Evolutionary conservation across 2,888 invertebrate species (phyloP).

Genomic region (Parnassius mnemosyne): DNA sequence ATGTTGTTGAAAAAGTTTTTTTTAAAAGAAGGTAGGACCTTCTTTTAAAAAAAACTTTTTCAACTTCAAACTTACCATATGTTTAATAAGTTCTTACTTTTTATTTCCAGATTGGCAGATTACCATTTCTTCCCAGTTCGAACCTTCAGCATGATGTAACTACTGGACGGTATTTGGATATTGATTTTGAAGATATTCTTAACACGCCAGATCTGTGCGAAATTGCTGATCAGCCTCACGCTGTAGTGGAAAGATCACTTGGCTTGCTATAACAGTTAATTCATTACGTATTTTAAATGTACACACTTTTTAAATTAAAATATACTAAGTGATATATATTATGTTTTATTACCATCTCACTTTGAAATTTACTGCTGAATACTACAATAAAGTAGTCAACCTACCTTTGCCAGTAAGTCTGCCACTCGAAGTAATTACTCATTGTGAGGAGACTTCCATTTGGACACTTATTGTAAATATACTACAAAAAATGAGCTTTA

Average conservation of each 20-base stretch:
- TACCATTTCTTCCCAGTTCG: slow-evolving; percentile 86
- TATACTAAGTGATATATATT: background rate
- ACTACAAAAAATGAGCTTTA: too few relatives aligned
- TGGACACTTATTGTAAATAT: too few relatives aligned
- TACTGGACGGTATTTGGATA: slow-evolving; percentile 86
- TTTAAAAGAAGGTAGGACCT: too few relatives aligned
- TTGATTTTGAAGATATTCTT: slow-evolving; percentile 89
- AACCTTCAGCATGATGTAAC: slow-evolving; percentile 86
- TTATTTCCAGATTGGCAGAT: slow-evolving; percentile 73
- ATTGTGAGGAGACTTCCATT: too few relatives aligned
- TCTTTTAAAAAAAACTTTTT: too few relatives aligned
- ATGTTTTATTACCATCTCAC: too few relatives aligned
- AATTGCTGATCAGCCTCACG: slow-evolving; percentile 89
- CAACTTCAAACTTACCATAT: too few relatives aligned
- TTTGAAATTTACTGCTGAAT: too few relatives aligned
- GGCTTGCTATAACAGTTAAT: slow-evolving; percentile 75
- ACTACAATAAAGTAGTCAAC: too few relatives aligned
- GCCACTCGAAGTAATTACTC: too few relatives aligned
- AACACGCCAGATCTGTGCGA: slow-evolving; percentile 87
- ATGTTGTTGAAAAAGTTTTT: too few relatives aligned
- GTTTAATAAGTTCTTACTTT: background rate
- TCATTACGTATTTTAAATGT: slow-evolving; percentile 30
- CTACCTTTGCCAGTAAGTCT: too few relatives aligned
- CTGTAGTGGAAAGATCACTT: slow-evolving; percentile 87
- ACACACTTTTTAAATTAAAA: slow-evolving; percentile 21